phyloP scores from a whole-genome alignment of 2,888 invertebrate species.

The Thera britannica region DNA sequence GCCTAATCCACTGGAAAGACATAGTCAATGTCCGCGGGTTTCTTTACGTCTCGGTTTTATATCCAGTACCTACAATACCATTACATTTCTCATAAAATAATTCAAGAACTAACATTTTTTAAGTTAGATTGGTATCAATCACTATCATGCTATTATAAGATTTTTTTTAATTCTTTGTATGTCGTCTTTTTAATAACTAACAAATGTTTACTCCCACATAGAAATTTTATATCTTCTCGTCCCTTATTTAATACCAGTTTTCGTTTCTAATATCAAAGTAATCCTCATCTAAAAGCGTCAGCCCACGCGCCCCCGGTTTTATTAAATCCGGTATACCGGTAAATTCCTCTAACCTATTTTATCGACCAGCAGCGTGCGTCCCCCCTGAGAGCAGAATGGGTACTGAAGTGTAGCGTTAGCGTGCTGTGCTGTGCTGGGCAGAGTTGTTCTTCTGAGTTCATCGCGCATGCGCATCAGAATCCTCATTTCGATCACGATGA shows the following conservation, averaged over 20 bases:
- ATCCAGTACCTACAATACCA: too few species aligned
- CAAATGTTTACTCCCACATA: background rate
- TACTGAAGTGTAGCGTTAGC: conserved; percentile 35
- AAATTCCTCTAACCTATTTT: conserved; percentile 35
- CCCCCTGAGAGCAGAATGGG: conserved; percentile 22
- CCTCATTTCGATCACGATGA: conserved; percentile 31
- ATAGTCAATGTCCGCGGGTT: too few species aligned
- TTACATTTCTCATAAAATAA: too few species aligned
- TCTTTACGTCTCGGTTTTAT: too few species aligned
- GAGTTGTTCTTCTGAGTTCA: conserved; percentile 42
- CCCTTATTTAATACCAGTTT: conserved; percentile 11
- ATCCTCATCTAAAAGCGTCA: conserved; percentile 13
- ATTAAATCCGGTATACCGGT: conserved; percentile 38
- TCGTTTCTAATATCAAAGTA: conserved; percentile 22
- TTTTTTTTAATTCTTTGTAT: background rate
- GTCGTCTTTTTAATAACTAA: background rate
- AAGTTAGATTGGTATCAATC: too few species aligned
- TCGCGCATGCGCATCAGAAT: conserved; percentile 41
- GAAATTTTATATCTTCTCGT: background rate
- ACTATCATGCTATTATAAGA: background rate
- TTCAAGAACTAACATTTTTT: too few species aligned
- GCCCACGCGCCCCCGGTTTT: conserved; percentile 16
- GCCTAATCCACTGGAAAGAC: too few species aligned
- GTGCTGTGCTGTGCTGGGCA: conserved; percentile 24
- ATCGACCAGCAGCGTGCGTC: conserved; percentile 14